Percentiles rank a stretch among this genome's conserved stretches.
phyloP scores from a whole-genome alignment of 1,140 invertebrate species.

The Berghia stephanieae region DNA sequence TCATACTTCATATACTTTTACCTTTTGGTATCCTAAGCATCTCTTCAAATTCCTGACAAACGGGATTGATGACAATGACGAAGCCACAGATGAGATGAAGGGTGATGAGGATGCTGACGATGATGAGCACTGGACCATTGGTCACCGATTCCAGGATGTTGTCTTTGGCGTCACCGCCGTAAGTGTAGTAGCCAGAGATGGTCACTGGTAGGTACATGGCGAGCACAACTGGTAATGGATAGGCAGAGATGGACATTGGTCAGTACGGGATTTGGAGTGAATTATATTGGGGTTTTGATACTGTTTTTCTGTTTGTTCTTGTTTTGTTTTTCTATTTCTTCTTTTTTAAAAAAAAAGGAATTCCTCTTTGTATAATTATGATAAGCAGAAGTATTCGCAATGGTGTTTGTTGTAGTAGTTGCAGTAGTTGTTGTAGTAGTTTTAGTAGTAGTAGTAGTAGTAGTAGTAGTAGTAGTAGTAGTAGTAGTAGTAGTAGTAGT shows the following conservation, averaged over 20 bases:
- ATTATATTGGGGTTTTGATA: background rate
- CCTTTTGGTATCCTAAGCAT: slow-evolving; percentile 28
- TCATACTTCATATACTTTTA: background rate
- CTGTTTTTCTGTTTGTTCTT: background rate
- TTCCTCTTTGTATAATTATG: no score
- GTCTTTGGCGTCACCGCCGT: slow-evolving; percentile 45
- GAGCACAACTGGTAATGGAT: slow-evolving; percentile 53
- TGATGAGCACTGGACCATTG: slow-evolving; percentile 36
- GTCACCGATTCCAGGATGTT: slow-evolving; percentile 56
- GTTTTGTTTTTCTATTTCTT: background rate
- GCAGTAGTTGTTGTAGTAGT: no score
- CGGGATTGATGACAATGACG: slow-evolving; percentile 67
- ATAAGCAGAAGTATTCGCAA: no score
- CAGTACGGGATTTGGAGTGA: background rate
- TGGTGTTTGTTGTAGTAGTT: no score
- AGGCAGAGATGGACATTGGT: background rate
- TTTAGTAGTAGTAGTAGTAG: no score
- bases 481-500: no score
- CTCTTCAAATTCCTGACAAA: slow-evolving; percentile 75
- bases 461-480: no score
- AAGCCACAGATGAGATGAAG: slow-evolving; percentile 65
- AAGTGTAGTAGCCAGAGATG: slow-evolving; percentile 50
- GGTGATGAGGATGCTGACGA: slow-evolving; percentile 62
- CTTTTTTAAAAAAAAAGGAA: no score
- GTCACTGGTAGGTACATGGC: slow-evolving; percentile 61